phyloP scores from a whole-genome alignment of 1,140 invertebrate species.

The Orius laevigatus region DNA sequence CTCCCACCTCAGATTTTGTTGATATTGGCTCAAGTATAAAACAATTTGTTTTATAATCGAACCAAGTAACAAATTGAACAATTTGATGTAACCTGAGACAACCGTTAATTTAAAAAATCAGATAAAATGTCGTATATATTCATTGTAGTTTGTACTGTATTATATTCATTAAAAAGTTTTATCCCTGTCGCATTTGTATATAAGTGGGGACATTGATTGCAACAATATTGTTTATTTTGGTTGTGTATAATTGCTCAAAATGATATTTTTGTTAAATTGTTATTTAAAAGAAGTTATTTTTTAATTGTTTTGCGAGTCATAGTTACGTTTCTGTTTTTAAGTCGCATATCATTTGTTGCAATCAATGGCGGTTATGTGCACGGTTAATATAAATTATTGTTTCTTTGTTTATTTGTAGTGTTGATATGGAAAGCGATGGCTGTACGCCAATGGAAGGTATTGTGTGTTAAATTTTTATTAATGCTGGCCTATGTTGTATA shows the following conservation, averaged over 20 bases:
- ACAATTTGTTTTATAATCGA: conserved; percentile 1
- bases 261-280: not conserved
- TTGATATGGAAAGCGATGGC: not conserved
- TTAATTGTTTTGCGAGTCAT: too few species aligned
- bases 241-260: conserved; percentile 13
- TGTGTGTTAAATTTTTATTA: conserved; percentile 13
- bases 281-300: too few species aligned
- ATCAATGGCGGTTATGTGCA: conserved; percentile 1
- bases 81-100: not conserved
- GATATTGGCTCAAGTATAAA: not conserved
- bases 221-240: conserved; percentile 8
- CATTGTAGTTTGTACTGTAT: not conserved
- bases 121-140: too few species aligned
- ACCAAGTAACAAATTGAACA: not conserved
- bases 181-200: not conserved
- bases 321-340: too few species aligned
- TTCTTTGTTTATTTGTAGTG: conserved; percentile 2
- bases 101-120: not conserved
- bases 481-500: conserved; percentile 16
- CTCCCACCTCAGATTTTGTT: too few species aligned
- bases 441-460: conserved; percentile 6
- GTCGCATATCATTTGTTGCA: conserved; percentile 5
- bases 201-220: conserved; percentile 12
- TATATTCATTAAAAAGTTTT: conserved; percentile 4
- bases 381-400: not conserved